Base-by-base conservation (phyloP, 2,113 vertebrate genomes). In the Ascaphus truei region DNA sequence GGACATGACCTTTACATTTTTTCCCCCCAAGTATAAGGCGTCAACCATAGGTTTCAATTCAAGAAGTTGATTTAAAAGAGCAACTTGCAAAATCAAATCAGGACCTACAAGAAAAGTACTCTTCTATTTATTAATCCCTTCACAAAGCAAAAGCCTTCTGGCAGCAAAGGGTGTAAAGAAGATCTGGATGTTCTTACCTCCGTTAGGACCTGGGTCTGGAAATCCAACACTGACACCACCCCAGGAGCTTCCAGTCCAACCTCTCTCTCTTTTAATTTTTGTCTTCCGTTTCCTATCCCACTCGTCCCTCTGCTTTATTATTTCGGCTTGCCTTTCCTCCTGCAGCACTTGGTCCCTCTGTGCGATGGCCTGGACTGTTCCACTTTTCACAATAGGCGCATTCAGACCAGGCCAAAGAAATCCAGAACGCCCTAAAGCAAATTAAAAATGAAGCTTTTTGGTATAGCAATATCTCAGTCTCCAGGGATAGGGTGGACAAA, bases 351-450 rank as follows among this genome's bases (percentile, higher is more conserved):
- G 84, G 18, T 84, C 86, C 13, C 96, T 75, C 0, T 84, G 89
- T 29, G 68, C 26, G 36, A 96, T 75, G 33, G 25, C 15, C 82
- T 90, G 92, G 10, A 89, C 0, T 1, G 1, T 43, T 10, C 93
- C 92, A 10, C 79, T 81, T 75, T 76, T 90, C 37, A 88, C 0
- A 12, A 98, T n/a, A 0, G 93, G 90, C 20, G 71, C 3, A 56
- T 98, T 98, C 26, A 98, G 85, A 8, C 96, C 96, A 8, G 95
- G 96, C 97, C 97, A 99, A 36, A 99, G 88, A 72, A 90, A 94
- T 29, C 96, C 96, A 12, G 72, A 91, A 3, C 71, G 89, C 43
- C 96, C 97, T 99, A 72, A 20, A 73, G 11, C 36, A 20, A 50
- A 59, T 4, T 23, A 0, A 39, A 6, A 22, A 20, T 6, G 26